phyloP scores from a whole-genome alignment of 2,113 vertebrate species.

The Numenius arquata region DNA sequence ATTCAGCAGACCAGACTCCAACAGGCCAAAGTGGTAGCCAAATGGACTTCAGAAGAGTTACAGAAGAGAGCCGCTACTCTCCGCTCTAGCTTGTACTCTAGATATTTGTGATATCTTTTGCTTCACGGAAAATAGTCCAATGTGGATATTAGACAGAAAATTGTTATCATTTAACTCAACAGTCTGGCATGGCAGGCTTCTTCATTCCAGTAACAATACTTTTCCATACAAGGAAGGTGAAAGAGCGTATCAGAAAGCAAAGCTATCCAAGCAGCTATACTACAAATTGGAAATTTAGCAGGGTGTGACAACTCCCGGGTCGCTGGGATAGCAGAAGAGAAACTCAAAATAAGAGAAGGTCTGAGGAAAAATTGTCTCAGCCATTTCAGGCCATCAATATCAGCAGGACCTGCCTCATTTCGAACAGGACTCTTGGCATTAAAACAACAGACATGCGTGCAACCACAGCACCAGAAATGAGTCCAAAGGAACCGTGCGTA shows the following conservation, averaged over 20 bases:
- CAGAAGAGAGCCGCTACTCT: background rate
- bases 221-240: background rate
- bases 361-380: background rate
- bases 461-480: background rate
- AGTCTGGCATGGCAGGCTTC: background rate
- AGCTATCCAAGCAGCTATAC: background rate
- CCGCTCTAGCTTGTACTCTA: rapidly evolving
- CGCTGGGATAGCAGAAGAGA: background rate
- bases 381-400: background rate
- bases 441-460: background rate
- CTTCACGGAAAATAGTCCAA: background rate
- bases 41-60: background rate
- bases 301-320: background rate
- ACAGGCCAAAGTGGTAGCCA: background rate
- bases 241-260: background rate
- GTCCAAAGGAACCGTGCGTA: background rate
- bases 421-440: background rate
- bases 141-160: background rate
- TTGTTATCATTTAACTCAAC: background rate
- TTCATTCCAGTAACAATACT: background rate
- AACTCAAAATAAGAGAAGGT: background rate
- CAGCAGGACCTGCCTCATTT: background rate
- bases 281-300: background rate
- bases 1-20: background rate
- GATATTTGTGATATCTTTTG: background rate